These are phyloP conservation scores for Platysternon megacephalum DNA, from an alignment of 2,113 vertebrate genomes.

Conservation along the genomic window DNA sequence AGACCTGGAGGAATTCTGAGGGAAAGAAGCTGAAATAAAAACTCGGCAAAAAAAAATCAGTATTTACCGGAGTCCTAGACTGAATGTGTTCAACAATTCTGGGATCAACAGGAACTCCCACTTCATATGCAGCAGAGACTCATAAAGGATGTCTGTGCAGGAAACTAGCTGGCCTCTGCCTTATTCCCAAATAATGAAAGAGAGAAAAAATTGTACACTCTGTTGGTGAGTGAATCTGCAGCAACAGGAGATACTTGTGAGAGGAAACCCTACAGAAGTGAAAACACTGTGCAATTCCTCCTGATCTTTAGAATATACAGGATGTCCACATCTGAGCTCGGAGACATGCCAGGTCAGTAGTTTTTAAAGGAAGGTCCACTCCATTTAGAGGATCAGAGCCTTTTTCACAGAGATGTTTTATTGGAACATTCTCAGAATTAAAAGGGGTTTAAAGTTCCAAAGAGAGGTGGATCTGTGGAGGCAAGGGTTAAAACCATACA, in stretches of 20 bases:
- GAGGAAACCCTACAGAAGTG: background rate
- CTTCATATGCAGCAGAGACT: background rate
- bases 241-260: background rate
- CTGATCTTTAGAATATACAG: no score
- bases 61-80: background rate
- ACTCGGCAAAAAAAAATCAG: background rate
- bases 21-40: background rate
- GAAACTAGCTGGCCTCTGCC: background rate
- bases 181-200: background rate
- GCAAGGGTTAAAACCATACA: no score
- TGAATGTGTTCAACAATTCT: background rate
- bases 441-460: no score
- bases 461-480: no score
- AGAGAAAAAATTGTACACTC: background rate
- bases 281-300: background rate
- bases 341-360: no score
- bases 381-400: no score
- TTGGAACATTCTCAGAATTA: no score
- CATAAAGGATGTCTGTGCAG: background rate
- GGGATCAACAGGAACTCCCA: background rate
- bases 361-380: no score
- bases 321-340: no score
- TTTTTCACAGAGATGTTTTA: no score
- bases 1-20: background rate
- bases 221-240: background rate